Conservation (phyloP, 2,113 vertebrate species). For the Sceloporus tristichus region DNA sequence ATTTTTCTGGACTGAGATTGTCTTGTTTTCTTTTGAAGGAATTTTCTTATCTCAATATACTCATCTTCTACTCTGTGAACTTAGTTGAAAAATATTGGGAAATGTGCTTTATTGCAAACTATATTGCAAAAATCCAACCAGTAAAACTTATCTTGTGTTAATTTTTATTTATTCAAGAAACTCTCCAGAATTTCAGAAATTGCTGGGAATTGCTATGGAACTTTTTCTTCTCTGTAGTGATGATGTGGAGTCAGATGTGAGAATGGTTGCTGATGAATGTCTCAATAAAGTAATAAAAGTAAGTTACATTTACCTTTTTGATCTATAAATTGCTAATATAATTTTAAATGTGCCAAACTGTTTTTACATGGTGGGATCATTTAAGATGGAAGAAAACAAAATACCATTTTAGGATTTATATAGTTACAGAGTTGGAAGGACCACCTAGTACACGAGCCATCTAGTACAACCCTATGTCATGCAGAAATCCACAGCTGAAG, state of each 20-base stretch:
- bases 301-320: slow-evolving; percentile 34
- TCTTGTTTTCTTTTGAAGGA: too few species aligned
- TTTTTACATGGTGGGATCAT: neutral
- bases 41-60: neutral
- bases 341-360: too few species aligned
- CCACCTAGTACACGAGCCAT: too few species aligned
- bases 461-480: too few species aligned
- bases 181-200: slow-evolving; percentile 97
- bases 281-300: slow-evolving; percentile 99
- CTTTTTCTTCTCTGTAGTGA: slow-evolving; percentile 97
- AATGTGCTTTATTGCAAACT: neutral
- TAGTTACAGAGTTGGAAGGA: too few species aligned
- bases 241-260: slow-evolving; percentile 94
- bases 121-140: neutral
- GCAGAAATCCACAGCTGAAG: too few species aligned
- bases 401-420: too few species aligned
- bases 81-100: neutral
- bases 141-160: neutral
- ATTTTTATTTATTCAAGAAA: slow-evolving; percentile 80
- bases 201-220: slow-evolving; percentile 97
- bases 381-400: neutral
- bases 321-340: neutral
- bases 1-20: too few species aligned
- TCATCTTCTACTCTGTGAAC: too few species aligned
- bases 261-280: slow-evolving; percentile 99